Evolutionary conservation across 1,140 invertebrate genomes (phyloP), one percentile per base, ranked within the genome.

Genomic region (Sycophaga agraensis): DNA sequence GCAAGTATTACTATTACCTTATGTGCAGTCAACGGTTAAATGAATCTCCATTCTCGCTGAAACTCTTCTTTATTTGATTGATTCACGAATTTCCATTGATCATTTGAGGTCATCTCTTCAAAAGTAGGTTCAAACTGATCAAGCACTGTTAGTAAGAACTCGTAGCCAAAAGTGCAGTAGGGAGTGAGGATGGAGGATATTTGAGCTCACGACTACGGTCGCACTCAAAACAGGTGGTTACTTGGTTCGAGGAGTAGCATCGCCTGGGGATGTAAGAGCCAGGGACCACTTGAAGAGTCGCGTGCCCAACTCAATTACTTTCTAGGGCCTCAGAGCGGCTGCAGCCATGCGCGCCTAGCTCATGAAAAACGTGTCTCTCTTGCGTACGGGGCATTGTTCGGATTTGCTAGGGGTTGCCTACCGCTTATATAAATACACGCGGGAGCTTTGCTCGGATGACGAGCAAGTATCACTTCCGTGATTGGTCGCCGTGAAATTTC

Each of bases 301-400:
- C 77, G 76, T 79, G 76, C 71, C 76, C 73, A 71, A 76, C 72
- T 79, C 76, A 73, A 79, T 79, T 79, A 79, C 73, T 76, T 76
- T 72, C 71, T 73, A 72, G 69, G 68, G 71, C 35, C 31, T 35
- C 19, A 19, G 31, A 17, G 31, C 48, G n/a, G 24, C 64, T 65
- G 66, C 65, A 59, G 34, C 21, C 34, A 16, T 17, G 16, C 16
- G 21, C 24, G 40, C 61, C 64, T 58, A 68, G 16, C 26, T 31
- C 28, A 28, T 28, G 46, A 16, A 31, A 31, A 49, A 49, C 46
- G 46, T 28, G 46, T 49, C 24, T 31, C 46, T 24, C 24, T 4
- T 49, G 2, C 22, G 19, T n/a, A n/a, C n/a, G 46, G 22, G 19
- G n/a, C 51, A 49, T 63, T 63, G 54, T 57, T 51, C 58, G 48